Percentiles rank a stretch among this genome's conserved stretches.
Conservation (phyloP, 2,888 invertebrate species). For the Phragmatobia fuliginosa region DNA sequence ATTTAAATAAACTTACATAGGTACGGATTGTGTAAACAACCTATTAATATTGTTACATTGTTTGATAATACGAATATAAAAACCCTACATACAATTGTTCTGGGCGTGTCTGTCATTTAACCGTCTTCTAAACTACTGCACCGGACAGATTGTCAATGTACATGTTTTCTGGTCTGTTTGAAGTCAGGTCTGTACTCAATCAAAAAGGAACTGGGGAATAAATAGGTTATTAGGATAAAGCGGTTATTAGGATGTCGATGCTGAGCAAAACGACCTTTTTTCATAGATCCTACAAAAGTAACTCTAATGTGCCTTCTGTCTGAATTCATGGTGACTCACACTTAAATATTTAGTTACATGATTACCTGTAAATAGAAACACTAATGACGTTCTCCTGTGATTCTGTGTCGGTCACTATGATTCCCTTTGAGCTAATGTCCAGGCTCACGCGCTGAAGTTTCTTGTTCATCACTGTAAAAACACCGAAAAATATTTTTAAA, state of each 20-base stretch:
- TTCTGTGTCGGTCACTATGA: slow-evolving; percentile 90
- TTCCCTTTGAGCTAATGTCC: slow-evolving; percentile 92
- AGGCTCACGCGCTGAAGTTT: slow-evolving; percentile 89
- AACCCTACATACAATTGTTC: neutral
- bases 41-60: neutral
- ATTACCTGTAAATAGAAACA: slow-evolving; percentile 94
- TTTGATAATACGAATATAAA: neutral
- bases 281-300: too few relatives aligned
- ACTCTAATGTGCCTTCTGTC: too few relatives aligned
- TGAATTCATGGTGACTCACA: too few relatives aligned
- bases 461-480: slow-evolving; percentile 82
- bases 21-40: neutral
- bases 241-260: too few relatives aligned
- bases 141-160: neutral
- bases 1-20: neutral
- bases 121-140: neutral
- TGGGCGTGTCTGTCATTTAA: neutral
- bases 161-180: too few relatives aligned
- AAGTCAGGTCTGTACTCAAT: too few relatives aligned
- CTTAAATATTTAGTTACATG: too few relatives aligned
- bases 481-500: neutral
- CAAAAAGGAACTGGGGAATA: too few relatives aligned
- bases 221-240: too few relatives aligned
- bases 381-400: slow-evolving; percentile 91
- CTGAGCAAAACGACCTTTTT: too few relatives aligned